Evolutionary conservation across 2,888 invertebrate species (phyloP).

Genomic region (Pyrrhosoma nymphula): DNA sequence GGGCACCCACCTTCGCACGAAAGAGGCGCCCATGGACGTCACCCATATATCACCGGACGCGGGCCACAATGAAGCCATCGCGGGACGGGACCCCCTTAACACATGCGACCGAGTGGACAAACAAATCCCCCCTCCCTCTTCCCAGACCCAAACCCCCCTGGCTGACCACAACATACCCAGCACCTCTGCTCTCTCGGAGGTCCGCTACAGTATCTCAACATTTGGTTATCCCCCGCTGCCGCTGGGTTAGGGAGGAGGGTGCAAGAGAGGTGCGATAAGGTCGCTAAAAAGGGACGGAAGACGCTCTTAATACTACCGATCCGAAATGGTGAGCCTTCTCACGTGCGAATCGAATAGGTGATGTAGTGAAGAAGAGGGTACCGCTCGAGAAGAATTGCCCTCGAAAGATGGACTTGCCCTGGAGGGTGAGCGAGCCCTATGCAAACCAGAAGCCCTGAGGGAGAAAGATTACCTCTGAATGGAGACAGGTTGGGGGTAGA

Average conservation of each 20-base stretch:
- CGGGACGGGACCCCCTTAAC: not conserved
- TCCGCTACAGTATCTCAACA: not conserved
- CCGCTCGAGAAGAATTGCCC: not conserved
- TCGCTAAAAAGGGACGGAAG: not conserved
- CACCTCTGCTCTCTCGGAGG: not conserved
- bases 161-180: not conserved
- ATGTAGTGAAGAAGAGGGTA: not conserved
- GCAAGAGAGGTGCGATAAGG: not conserved
- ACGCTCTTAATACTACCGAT: constrained; percentile 41
- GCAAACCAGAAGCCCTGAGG: not conserved
- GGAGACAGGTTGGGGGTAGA: not conserved
- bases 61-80: constrained; percentile 16
- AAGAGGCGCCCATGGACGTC: not conserved
- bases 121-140: not conserved
- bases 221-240: not conserved
- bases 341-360: not conserved
- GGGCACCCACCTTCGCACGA: not conserved
- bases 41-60: not conserved
- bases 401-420: not conserved
- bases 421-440: not conserved
- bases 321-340: not conserved
- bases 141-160: not conserved
- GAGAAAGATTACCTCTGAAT: not conserved
- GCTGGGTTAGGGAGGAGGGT: not conserved
- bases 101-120: not conserved